Percentiles rank a stretch among this genome's conserved stretches.
phyloP scores from a whole-genome alignment of 2,888 invertebrate species.

The Cheilosia impressa region DNA sequence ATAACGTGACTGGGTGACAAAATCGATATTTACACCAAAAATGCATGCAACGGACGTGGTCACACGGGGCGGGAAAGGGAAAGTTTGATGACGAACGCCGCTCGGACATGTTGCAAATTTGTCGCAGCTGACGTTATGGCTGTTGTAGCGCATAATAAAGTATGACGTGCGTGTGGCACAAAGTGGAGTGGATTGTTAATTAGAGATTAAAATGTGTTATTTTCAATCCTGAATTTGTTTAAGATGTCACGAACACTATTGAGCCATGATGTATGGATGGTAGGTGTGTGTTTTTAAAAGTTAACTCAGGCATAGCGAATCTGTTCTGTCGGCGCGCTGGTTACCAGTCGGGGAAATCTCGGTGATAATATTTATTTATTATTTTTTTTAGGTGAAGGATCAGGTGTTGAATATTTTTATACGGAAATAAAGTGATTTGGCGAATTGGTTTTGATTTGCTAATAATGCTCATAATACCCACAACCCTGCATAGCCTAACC shows the following conservation, averaged over 20 bases:
- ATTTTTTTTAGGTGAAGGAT: too few relatives aligned
- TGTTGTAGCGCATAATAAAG: constrained; percentile 19
- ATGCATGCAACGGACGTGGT: constrained; percentile 47
- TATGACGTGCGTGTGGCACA: constrained; percentile 42
- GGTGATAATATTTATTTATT: too few relatives aligned
- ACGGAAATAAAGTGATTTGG: too few relatives aligned
- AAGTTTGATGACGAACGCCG: constrained; percentile 36
- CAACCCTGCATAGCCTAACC: too few relatives aligned
- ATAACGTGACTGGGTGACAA: constrained; percentile 67
- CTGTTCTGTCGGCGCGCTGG: too few relatives aligned
- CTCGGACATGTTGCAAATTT: constrained; percentile 50
- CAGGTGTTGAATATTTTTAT: too few relatives aligned
- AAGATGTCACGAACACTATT: neutral
- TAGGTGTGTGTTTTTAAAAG: neutral
- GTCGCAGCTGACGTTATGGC: constrained; percentile 44
- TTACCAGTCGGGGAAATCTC: too few relatives aligned
- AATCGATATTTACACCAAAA: constrained; percentile 67
- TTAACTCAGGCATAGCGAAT: neutral
- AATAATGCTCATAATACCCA: too few relatives aligned
- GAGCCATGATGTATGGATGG: neutral
- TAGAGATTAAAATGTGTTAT: neutral
- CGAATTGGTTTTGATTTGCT: too few relatives aligned
- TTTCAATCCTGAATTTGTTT: neutral
- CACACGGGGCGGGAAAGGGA: neutral
- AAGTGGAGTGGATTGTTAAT: constrained; percentile 22